Percentiles rank a stretch among this genome's conserved stretches.
Evolutionary conservation across 1,140 invertebrate species (phyloP).

Genomic region (Apis dorsata): DNA sequence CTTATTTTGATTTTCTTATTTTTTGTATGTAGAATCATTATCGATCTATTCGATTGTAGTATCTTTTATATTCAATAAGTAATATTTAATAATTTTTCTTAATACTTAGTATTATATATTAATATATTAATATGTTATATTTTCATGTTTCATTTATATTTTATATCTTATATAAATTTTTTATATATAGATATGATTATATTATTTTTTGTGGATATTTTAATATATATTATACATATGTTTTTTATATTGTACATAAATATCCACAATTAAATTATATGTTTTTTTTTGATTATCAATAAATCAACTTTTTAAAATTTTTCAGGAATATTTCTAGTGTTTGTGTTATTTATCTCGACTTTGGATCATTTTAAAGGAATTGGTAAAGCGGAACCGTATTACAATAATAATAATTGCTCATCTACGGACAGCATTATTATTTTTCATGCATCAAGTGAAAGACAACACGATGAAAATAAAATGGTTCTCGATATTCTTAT

Average conservation of each 20-base stretch:
- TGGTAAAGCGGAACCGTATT: constrained; percentile 50
- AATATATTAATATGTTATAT: no score
- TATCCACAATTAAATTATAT: neutral
- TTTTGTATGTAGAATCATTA: no score
- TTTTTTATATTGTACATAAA: neutral
- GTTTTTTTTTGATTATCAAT: neutral
- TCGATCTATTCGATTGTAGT: no score
- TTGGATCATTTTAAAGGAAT: constrained; percentile 54
- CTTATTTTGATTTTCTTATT: no score
- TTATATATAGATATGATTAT: no score
- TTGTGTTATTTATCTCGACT: constrained; percentile 34
- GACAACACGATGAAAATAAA: constrained; percentile 19
- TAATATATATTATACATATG: neutral
- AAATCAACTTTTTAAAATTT: constrained; percentile 13
- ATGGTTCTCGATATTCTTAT: constrained; percentile 28
- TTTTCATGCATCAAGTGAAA: constrained; percentile 57
- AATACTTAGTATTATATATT: neutral
- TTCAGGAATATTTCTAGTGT: constrained; percentile 59
- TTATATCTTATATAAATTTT: no score
- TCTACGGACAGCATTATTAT: constrained; percentile 66
- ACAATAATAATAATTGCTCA: constrained; percentile 63
- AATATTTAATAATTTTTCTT: neutral
- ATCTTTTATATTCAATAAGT: neutral
- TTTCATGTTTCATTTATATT: no score
- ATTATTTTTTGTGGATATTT: no score